phyloP scores from a whole-genome alignment of 1,140 invertebrate species.

The Eumeta japonica region DNA sequence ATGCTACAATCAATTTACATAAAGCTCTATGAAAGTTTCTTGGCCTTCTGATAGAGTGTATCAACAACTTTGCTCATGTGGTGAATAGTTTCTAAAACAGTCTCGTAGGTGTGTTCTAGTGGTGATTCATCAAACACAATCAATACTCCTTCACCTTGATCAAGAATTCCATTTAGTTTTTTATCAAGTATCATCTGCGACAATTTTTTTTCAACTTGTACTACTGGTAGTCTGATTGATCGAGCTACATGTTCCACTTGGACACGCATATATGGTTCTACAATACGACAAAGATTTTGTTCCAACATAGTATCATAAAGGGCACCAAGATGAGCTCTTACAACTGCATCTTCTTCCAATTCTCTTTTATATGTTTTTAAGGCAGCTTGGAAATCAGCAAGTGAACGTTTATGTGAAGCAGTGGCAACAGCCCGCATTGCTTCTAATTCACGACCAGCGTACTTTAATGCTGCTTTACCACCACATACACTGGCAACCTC shows the following conservation, averaged over 20 bases:
- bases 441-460: slow-evolving; percentile 92
- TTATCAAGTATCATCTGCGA: slow-evolving; percentile 99
- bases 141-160: slow-evolving; percentile 95
- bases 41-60: slow-evolving; percentile 96
- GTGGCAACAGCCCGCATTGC: slow-evolving; percentile 97
- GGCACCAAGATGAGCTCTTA: slow-evolving; percentile 92
- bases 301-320: slow-evolving; percentile 98
- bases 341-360: slow-evolving; percentile 94
- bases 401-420: slow-evolving; percentile 92
- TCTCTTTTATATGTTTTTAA: slow-evolving; percentile 85
- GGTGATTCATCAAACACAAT: slow-evolving; percentile 95
- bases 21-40: slow-evolving; percentile 86
- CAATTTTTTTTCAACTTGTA: slow-evolving; percentile 96
- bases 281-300: slow-evolving; percentile 97
- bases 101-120: slow-evolving; percentile 96
- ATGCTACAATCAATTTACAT: slow-evolving; percentile 49
- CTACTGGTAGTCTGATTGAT: slow-evolving; percentile 81
- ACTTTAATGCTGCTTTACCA: slow-evolving; percentile 95
- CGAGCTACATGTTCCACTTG: slow-evolving; percentile 71
- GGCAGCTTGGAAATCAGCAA: slow-evolving; percentile 87
- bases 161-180: slow-evolving; percentile 94
- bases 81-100: slow-evolving; percentile 94
- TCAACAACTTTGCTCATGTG: slow-evolving; percentile 99
- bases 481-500: slow-evolving; percentile 95
- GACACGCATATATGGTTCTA: slow-evolving; percentile 97